phyloP scores from a whole-genome alignment of 2,888 invertebrate species.

The Chrysina gloriosa region DNA sequence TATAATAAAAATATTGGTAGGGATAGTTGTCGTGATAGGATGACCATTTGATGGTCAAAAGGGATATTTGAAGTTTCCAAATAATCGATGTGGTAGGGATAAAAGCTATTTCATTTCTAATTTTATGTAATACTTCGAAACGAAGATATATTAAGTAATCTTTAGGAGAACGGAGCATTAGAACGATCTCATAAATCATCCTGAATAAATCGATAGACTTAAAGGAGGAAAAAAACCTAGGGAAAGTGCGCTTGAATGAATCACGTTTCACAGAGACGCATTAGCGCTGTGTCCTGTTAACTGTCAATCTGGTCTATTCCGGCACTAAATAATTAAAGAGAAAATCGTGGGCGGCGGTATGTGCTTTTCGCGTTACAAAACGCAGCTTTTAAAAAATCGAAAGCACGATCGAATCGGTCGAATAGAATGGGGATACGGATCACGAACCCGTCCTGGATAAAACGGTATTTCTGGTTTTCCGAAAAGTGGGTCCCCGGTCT shows the following conservation, averaged over 20 bases:
- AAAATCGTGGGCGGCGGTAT: conserved; percentile 19
- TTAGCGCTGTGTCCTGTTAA: conserved; percentile 23
- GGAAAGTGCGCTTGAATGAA: background rate
- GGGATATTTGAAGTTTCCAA: too few species aligned
- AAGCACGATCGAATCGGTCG: background rate
- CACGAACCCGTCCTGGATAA: background rate
- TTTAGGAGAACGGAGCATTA: too few species aligned
- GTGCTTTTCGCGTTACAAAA: conserved; percentile 16
- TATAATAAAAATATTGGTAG: too few species aligned
- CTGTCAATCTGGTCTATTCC: conserved; percentile 22
- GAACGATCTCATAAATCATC: too few species aligned
- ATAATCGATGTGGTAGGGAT: too few species aligned
- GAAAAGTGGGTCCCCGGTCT: background rate
- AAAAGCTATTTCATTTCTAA: too few species aligned
- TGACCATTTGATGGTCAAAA: too few species aligned
- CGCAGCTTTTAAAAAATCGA: conserved; percentile 19
- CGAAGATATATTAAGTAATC: too few species aligned
- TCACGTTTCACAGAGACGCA: conserved; percentile 14
- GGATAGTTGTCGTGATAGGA: too few species aligned
- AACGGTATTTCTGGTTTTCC: background rate
- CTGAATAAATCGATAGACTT: too few species aligned
- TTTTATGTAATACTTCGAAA: too few species aligned
- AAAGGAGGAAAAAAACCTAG: background rate
- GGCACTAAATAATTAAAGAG: conserved; percentile 22
- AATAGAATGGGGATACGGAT: too few species aligned